Base-by-base conservation (phyloP, 2,113 vertebrate genomes). In the Nesoenas mayeri region DNA sequence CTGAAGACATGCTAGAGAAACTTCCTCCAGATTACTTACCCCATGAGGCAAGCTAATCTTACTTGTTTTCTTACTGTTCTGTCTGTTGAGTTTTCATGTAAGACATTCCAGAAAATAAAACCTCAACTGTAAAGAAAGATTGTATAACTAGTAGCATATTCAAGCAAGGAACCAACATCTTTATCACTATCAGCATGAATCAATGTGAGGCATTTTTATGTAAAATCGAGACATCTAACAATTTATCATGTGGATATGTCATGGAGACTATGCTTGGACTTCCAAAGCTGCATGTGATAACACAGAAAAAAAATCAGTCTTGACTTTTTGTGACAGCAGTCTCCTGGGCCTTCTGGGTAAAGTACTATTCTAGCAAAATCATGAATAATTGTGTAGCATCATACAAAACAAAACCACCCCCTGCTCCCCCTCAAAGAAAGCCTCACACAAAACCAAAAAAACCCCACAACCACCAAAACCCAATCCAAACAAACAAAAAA, bases 1-100 rank as follows among this genome's bases (percentile, higher is more conserved):
- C 98, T n/a, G 97, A 98, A 96, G 98, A 98, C 28, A 98, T 98
- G 98, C 79, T 98, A 62, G 97, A 95, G 84, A 98, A 98, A 93
- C 95, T 98, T 92, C 98, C 98, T 28, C 95, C 97, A 48, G 97
- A 98, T 79, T 98, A 98, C 10, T 0, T 98, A 80, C 96, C 97
- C 67, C 98, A 98, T 17, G 98, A 98, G 97, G 98, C 97, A 88
- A 97, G 95, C 14, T 58, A 4, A 73, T 62, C 42, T 85, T 50
- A 47, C 6, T 44, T 56, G 4, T 72, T 71, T 70, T 91, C 14
- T 54, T 75, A 24, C 24, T 87, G 24, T 74, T 85, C 8, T 79
- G 32, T 54, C 64, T 87, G 13, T 29, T 48, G n/a, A 48, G 5
- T 89, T 91, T 93, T 81, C 31, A 78, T 7, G 7, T 11, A 57